Evolutionary conservation across 1,140 invertebrate genomes (phyloP), one percentile per base, ranked within the genome.

Genomic region (Hylaeus volcanicus): DNA sequence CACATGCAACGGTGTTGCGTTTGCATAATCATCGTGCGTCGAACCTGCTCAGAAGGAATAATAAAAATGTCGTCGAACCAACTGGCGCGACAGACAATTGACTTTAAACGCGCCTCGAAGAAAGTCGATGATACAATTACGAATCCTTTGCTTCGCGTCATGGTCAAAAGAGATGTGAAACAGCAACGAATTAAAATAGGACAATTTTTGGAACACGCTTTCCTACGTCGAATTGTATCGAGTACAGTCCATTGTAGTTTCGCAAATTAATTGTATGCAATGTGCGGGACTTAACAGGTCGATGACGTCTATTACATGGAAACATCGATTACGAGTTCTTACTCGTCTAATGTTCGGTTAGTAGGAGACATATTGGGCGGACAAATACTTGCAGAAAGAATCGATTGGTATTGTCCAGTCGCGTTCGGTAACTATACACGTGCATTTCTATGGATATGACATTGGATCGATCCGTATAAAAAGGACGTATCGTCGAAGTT

Each of bases 61-160:
- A 82, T 84, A 79, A 82, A 84, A 79, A 82, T 73, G 58, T 82
- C 58, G 70, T 53, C 70, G 70, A 82, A 84, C 79, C 60, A 61
- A 63, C 26, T n/a, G 63, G 5, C 53, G 58, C 55, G 37, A 6
- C 3, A 11, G 15, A 74, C 26, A 45, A 41, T 48, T 15, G n/a
- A 39, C 55, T 1, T 56, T 14, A 39, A 26, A 73, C 56, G 56
- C 53, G 45, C 15, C 26, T 60, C 53, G n/a, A 39, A 48, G 1
- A 43, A 41, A 58, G 41, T 68, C 45, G 26, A 43, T 45, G 37
- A 3, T 53, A 41, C 5, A 39, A 58, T 71, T 12, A 12, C 11
- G 37, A 53, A 56, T 14, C 56, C 3, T 48, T 55, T 6, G 48
- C 37, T 12, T 55, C 26, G 45, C 45, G 3, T 48, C 45, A 5